A percentile compares a stretch with the other conserved stretches of the same genome.
Evolutionary conservation across 2,888 invertebrate genomes (phyloP).

Genomic region (Apeira syringaria): DNA sequence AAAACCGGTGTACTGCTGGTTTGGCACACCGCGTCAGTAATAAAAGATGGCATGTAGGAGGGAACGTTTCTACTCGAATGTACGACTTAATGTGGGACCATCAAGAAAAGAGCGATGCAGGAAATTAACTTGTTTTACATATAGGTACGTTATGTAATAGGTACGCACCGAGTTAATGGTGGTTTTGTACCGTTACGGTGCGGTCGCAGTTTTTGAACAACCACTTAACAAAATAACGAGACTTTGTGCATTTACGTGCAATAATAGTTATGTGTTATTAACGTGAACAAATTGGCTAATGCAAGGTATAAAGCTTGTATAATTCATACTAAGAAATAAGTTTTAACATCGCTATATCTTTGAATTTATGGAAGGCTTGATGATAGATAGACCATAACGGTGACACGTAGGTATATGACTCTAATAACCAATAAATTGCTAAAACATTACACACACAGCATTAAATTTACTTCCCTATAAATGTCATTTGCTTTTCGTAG

Average conservation of each 20-base stretch:
- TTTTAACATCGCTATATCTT: too few species aligned
- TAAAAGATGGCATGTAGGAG: conserved; percentile 22
- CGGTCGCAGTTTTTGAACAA: conserved; percentile 58
- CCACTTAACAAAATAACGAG: conserved; percentile 51
- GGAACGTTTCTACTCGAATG: conserved; percentile 30
- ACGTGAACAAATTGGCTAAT: conserved; percentile 32
- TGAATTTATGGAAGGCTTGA: too few species aligned
- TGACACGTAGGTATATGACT: too few species aligned
- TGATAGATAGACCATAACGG: too few species aligned
- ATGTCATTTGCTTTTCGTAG: too few species aligned
- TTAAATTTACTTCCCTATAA: too few species aligned
- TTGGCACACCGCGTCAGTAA: conserved; percentile 14
- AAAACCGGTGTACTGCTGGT: conserved; percentile 2
- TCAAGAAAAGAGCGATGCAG: conserved; percentile 58
- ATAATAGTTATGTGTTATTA: conserved; percentile 40
- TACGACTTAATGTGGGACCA: conserved; percentile 51
- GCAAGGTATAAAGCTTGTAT: too few species aligned
- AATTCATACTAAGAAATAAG: too few species aligned
- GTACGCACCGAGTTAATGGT: conserved; percentile 56
- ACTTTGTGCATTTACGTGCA: conserved; percentile 48
- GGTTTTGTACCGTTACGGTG: conserved; percentile 65
- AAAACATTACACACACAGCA: too few species aligned
- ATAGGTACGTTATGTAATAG: conserved; percentile 59
- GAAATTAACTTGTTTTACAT: conserved; percentile 67
- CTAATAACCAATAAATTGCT: too few species aligned